Conservation (phyloP, 2,113 vertebrate species). For the Tachuris rubrigastra region DNA sequence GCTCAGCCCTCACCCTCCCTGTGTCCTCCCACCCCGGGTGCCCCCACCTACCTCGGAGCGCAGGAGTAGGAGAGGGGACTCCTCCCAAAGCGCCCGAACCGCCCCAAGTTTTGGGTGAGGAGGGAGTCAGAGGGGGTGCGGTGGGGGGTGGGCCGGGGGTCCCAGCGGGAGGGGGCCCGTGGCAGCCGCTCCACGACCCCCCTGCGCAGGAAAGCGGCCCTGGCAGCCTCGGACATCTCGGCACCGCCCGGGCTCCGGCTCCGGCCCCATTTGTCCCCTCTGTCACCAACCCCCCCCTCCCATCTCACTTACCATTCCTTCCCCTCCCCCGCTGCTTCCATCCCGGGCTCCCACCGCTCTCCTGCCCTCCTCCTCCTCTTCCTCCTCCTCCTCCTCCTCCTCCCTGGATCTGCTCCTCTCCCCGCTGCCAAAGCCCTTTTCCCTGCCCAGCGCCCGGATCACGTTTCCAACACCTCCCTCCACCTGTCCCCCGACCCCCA, state of each 20-base stretch:
- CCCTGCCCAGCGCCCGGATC: neutral
- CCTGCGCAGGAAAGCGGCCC: too few relatives aligned
- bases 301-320: too few relatives aligned
- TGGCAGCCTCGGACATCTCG: too few relatives aligned
- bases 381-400: neutral
- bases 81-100: neutral
- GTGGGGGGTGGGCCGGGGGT: too few relatives aligned
- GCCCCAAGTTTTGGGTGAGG: too few relatives aligned
- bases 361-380: neutral
- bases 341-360: neutral
- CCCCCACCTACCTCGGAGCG: neutral
- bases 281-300: too few relatives aligned
- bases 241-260: too few relatives aligned
- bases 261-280: too few relatives aligned
- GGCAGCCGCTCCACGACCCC: too few relatives aligned
- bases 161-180: too few relatives aligned
- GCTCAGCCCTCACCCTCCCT: neutral
- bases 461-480: constrained; percentile 17
- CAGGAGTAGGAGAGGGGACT: neutral
- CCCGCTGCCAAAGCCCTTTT: neutral
- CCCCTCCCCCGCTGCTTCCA: neutral
- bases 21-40: neutral
- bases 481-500: neutral
- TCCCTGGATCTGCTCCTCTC: neutral
- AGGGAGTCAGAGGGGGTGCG: too few relatives aligned